Base-by-base conservation (phyloP, 1,140 invertebrate genomes). In the Vanessa tameamea region DNA sequence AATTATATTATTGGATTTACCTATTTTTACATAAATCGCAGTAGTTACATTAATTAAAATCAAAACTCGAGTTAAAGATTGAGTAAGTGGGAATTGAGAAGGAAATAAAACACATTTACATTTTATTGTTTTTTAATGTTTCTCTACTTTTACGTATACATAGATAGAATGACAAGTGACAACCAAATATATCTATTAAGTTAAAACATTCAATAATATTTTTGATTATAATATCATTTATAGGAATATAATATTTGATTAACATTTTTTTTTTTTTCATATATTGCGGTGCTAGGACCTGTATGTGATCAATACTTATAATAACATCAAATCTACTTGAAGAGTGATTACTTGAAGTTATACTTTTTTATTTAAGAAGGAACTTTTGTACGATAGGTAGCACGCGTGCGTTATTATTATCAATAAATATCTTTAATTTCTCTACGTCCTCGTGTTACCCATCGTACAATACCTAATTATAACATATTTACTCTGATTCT, bases 81-180 rank as follows among this genome's bases (percentile, higher is more conserved):
- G 3, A 43, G 7, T n/a, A n/a, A 53, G 50, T 2, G 16, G 43
- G 20, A 1, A 50, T n/a, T 26, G 16, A n/a, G 0, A 31, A n/a
- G 64, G 13, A 57, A 64, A 69, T 70, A 43, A 64, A 69, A 75
- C 66, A 57, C 31, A 61, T 20, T 14, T 51, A 65, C 55, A 57
- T 68, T 59, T 57, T 64, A 63, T 31, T 69, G 15, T 26, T 78
- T 78, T 69, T 73, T 75, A 75, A 13, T 48, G 69, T 77, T 67
- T 26, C 26, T 72, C 77, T 78, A 78, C 77, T 75, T 69, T 67
- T 70, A 78, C 77, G 73, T 78, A 78, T 78, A 78, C 77, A 78
- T 72, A 70, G 48, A 75, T 70, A 47, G 66, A 70, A 65, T 53
- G 72, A 71, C 63, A 37, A 72, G 71, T 73, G 77, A 78, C 73